Evolutionary conservation across 2,113 vertebrate genomes (phyloP).

Genomic region (Tragulus kanchil): DNA sequence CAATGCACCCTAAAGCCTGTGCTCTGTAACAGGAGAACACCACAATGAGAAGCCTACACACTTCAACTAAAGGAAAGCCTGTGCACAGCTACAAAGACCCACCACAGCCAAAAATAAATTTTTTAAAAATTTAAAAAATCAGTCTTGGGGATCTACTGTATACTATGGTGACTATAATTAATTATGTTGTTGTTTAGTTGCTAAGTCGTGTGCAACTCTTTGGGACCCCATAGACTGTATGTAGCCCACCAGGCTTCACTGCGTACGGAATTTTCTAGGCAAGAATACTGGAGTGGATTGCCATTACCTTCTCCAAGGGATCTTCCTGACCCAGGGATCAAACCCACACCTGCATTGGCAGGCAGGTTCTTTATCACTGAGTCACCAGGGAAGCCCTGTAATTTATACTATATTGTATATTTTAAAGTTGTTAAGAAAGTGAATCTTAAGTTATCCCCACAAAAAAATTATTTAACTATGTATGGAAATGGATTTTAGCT

Average conservation of each 20-base stretch:
- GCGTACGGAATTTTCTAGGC: background rate
- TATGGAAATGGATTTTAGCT: background rate
- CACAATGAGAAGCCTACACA: background rate
- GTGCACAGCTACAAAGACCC: background rate
- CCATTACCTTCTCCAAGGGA: background rate
- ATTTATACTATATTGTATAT: background rate
- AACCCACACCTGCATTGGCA: background rate
- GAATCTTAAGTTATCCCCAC: background rate
- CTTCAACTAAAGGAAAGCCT: background rate
- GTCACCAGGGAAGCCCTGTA: background rate
- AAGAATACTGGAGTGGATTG: background rate
- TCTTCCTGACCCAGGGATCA: background rate
- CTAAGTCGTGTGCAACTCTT: background rate
- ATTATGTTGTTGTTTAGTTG: background rate
- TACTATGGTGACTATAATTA: background rate
- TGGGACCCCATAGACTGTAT: background rate
- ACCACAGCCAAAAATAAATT: background rate
- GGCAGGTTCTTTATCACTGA: background rate
- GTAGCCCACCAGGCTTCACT: background rate
- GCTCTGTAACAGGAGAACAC: background rate
- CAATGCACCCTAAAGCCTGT: background rate
- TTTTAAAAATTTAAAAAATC: background rate
- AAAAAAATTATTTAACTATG: background rate
- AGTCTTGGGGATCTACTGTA: background rate
- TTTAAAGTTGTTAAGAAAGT: background rate